phyloP scores from a whole-genome alignment of 2,888 invertebrate genomes.

The Bugulina stolonifera region DNA sequence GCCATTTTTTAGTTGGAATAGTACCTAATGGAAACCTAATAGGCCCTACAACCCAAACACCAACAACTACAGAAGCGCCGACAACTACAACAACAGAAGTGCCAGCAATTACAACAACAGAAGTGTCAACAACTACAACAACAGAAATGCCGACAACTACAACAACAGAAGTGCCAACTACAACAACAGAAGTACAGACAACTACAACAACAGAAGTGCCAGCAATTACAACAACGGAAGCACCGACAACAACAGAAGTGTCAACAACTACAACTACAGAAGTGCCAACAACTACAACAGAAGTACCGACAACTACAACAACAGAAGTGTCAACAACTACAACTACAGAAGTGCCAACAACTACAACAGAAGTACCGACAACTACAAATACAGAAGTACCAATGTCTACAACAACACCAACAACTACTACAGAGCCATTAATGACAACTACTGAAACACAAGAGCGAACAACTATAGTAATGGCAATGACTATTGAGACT shows the following conservation, averaged over 20 bases:
- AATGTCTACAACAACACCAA: neutral
- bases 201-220: neutral
- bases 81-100: too few species aligned
- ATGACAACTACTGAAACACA: too few species aligned
- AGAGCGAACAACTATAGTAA: too few species aligned
- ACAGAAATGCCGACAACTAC: neutral
- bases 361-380: neutral
- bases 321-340: neutral
- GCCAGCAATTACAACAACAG: too few species aligned
- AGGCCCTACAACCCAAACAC: too few species aligned
- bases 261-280: neutral
- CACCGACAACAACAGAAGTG: neutral
- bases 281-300: neutral
- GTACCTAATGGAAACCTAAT: too few species aligned
- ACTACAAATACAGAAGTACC: neutral
- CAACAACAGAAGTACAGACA: neutral
- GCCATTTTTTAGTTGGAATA: too few species aligned
- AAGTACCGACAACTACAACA: neutral
- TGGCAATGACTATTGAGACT: too few species aligned
- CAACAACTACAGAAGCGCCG: too few species aligned
- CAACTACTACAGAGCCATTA: too few species aligned
- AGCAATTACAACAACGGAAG: neutral
- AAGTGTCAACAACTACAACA: neutral
- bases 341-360: neutral
- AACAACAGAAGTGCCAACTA: neutral